A percentile compares a stretch with the other conserved stretches of the same genome.
phyloP scores from a whole-genome alignment of 1,140 invertebrate genomes.

The Drosophila pachea region DNA sequence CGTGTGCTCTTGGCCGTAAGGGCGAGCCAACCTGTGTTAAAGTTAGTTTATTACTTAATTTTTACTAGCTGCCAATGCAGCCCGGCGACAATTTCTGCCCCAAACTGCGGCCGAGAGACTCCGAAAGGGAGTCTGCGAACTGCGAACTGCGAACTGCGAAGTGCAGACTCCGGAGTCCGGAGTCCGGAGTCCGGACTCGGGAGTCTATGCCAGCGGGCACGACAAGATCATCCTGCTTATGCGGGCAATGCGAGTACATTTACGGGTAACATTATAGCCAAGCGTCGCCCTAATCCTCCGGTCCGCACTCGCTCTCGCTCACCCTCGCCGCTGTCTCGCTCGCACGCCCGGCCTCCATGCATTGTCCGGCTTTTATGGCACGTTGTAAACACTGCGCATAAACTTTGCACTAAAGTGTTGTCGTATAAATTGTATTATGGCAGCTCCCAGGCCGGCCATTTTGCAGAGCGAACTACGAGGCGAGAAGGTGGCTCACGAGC shows the following conservation, averaged over 20 bases:
- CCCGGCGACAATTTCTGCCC: conserved; percentile 64
- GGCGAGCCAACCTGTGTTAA: conserved; percentile 43
- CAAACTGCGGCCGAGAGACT: not conserved
- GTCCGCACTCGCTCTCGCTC: not conserved
- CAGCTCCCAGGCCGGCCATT: conserved; percentile 71
- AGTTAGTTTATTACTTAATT: conserved; percentile 75
- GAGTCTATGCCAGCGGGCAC: not conserved
- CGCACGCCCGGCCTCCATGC: conserved; percentile 21
- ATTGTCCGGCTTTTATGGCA: conserved; percentile 75
- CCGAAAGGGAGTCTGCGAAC: conserved; percentile 26
- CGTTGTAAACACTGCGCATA: conserved; percentile 74
- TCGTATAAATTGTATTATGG: conserved; percentile 77
- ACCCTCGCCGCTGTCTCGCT: conserved; percentile 7
- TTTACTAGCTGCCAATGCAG: conserved; percentile 72
- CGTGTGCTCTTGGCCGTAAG: conserved; percentile 7
- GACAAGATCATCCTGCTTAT: conserved; percentile 49
- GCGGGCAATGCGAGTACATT: conserved; percentile 41
- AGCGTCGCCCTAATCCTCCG: conserved; percentile 30
- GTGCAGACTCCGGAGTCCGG: not conserved
- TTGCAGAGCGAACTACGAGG: conserved; percentile 4
- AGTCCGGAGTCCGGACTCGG: not conserved
- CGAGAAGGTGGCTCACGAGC: no score
- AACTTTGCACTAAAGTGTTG: conserved; percentile 77
- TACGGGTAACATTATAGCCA: conserved; percentile 50
- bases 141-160: conserved; percentile 1